Evolutionary conservation across 2,888 invertebrate genomes (phyloP), one percentile per base, ranked within the genome.

Genomic region (Digitonthophagus gazella): DNA sequence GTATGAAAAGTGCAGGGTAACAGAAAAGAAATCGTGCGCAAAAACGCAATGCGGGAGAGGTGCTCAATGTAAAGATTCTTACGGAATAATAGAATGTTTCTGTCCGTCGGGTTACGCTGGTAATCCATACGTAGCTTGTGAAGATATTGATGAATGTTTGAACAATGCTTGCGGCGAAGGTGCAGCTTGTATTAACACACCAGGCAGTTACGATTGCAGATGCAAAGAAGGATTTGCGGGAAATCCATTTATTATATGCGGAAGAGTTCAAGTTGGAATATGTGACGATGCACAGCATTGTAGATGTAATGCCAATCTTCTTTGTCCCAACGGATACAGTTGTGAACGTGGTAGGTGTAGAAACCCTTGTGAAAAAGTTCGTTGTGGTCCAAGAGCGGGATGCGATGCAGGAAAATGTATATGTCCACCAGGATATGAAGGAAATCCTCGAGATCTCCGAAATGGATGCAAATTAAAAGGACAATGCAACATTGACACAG

Each of bases 121-220:
- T 73, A 96, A 96, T 84, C 93, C 96, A 0, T 95, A 93, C 79
- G 88, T 95, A 69, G 88, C 89, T 73, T 96, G 96, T 79, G 89
- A 89, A 76, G 95, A 95, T 79, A 88, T 94, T 66, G 91, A 95
- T 78, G 95, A 95, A 83, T 95, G 95, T 78, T 86, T 85, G 71
- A 86, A 85, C 72, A 90, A 90, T 76, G 93, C 93, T 0, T 94
- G 94, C 78, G 95, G 93, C 4, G 87, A 88, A 76, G 93, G 94
- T 80, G 95, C 97, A 0, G 90, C 91, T 58, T 97, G 97, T 79
- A 91, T 96, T 73, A 97, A 97, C 80, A 93, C 93, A 0, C 88
- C 91, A 11, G 97, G 97, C 66, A 91, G 92, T 76, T 97, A 91
- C 80, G 94, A 94, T 79, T 97, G 97, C 80, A 88, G 92, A 56